Base-by-base conservation (phyloP, 1,140 invertebrate species). In the Calliphora vicina region DNA sequence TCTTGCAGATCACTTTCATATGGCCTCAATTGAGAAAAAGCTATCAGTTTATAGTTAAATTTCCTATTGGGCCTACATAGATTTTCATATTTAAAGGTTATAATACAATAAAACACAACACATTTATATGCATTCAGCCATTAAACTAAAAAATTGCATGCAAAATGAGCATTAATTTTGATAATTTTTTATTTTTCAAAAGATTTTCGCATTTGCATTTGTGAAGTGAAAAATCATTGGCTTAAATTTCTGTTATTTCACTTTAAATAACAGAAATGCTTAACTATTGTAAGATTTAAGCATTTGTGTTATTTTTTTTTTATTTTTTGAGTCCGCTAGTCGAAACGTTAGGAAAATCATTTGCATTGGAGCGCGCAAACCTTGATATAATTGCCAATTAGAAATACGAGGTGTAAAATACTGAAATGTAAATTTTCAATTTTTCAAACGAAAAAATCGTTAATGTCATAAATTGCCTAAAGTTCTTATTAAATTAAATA, bases 371-470 rank as follows among this genome's bases (percentile, higher is more conserved):
- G 50, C 15, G 12, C 5, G 61, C n/a, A 67, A 67, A 67, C 61
- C 61, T 67, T 67, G 61, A 67, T 67, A 67, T 67, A 23, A 67
- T 67, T 67, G 61, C 61, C 61, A 67, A 67, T 67, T 67, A 67
- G 61, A 67, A 67, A 67, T 67, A 67, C n/a, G 61, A 67, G 61
- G 61, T 67, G 61, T 67, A 67, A 67, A 67, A 67, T 67, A 67
- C 61, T 67, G 61, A 67, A 67, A 67, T 57, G 5, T 17, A 57
- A 57, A 57, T 57, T 57, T 23, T 67, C 20, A 67, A 67, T 67
- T 67, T 67, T 67, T 67, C 20, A 25, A 67, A 23, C 20, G 2
- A 23, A 20, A 23, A 67, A 23, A 20, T 67, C 61, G 61, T 67
- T 67, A 67, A 67, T 67, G 61, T 67, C 61, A 67, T 23, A 67